Evolutionary conservation across 2,113 vertebrate genomes (phyloP).

Genomic region (Chelonoidis abingdonii): DNA sequence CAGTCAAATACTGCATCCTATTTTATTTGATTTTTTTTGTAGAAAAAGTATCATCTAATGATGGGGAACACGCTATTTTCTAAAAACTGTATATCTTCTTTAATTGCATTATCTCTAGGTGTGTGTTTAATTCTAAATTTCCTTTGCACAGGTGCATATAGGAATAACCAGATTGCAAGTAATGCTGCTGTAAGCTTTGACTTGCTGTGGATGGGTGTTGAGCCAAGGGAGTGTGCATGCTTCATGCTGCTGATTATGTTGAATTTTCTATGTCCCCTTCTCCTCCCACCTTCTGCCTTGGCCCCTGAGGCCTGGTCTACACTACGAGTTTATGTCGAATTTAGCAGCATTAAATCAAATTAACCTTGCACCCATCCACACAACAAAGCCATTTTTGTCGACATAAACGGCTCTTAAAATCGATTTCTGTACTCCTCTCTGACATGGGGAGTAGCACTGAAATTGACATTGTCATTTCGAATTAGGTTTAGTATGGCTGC

Average conservation of each 20-base stretch:
- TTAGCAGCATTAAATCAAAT: too few species aligned
- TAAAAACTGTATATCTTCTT: conserved; percentile 16
- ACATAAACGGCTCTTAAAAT: too few species aligned
- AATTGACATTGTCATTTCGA: too few species aligned
- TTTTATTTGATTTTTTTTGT: conserved; percentile 32
- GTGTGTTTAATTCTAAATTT: conserved; percentile 59
- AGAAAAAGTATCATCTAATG: conserved; percentile 7
- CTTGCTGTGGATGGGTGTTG: conserved; percentile 3
- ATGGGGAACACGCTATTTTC: conserved; percentile 24
- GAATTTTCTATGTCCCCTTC: neutral
- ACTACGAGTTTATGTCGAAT: too few species aligned
- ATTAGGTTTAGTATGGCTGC: too few species aligned
- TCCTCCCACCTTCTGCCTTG: conserved; percentile 26
- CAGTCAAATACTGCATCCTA: neutral
- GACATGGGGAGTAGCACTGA: too few species aligned
- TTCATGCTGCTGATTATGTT: conserved; percentile 27
- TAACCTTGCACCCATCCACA: too few species aligned
- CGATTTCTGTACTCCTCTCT: too few species aligned
- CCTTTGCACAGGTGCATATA: conserved; percentile 47
- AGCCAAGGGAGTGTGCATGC: conserved; percentile 37
- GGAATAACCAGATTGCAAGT: neutral
- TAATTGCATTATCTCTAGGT: conserved; percentile 35
- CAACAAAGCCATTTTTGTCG: too few species aligned
- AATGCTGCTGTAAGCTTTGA: conserved; percentile 38
- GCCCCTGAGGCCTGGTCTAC: neutral